phyloP scores from a whole-genome alignment of 2,113 vertebrate genomes.

The Oncorhynchus clarkii region DNA sequence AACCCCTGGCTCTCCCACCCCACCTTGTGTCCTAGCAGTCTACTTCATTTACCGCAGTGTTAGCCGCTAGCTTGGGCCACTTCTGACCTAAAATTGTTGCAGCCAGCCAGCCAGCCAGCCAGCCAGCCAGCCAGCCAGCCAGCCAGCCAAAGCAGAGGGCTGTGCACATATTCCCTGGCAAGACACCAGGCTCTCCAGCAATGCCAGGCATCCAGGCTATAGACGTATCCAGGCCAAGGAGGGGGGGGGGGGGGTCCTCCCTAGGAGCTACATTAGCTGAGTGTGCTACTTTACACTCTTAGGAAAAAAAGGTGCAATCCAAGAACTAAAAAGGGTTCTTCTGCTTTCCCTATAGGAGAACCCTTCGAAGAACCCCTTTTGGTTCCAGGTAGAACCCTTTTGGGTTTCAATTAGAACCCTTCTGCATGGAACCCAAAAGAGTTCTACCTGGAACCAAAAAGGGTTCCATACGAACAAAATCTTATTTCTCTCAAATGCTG shows the following conservation, averaged over 20 bases:
- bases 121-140: neutral
- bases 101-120: neutral
- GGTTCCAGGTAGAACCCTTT: too few species aligned
- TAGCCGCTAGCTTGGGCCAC: too few species aligned
- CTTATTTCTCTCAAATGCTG: too few species aligned
- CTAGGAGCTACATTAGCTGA: neutral
- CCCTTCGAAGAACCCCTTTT: too few species aligned
- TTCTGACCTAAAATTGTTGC: neutral
- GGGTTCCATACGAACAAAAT: too few species aligned
- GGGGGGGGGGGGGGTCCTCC: neutral
- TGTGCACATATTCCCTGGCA: conserved; percentile 6
- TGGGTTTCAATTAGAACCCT: too few species aligned
- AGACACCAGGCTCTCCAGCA: conserved; percentile 44
- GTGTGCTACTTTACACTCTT: too few species aligned
- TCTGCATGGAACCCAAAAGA: too few species aligned
- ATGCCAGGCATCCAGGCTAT: conserved; percentile 45
- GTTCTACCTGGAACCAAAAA: too few species aligned
- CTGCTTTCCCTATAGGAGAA: too few species aligned
- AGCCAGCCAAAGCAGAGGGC: conserved; percentile 10
- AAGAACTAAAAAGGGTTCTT: too few species aligned
- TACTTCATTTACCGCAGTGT: conserved; percentile 5
- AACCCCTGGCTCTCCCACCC: neutral
- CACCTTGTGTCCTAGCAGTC: neutral
- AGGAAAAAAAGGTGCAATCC: too few species aligned
- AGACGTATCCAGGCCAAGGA: conserved; percentile 22